Base-by-base conservation (phyloP, 1,140 invertebrate genomes). In the Tetramorium simillimum region DNA sequence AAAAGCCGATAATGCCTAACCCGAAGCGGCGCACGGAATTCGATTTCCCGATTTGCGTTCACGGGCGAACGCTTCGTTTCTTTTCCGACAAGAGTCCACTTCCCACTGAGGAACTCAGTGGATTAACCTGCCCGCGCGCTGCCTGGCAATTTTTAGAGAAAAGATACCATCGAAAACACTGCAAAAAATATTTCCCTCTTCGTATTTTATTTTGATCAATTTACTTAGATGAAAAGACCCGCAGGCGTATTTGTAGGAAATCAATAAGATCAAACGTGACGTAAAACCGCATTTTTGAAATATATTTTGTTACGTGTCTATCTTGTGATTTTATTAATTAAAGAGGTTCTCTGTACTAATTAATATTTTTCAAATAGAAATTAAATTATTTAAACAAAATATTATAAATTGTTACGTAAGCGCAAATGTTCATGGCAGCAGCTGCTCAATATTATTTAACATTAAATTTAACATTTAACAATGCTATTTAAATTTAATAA, bases 1-100 rank as follows among this genome's bases (percentile, higher is more conserved):
- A 90, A 89, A 87, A 85, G 84, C 82, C 81, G 89, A 89, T 89
- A 89, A 90, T 88, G 65, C 88, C 87, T 77, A 76, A 77, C 72
- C 60, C 58, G 58, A 84, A 87, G 63, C 69, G 69, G 63, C 40
- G 40, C 77, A 46, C 58, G 37, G 69, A 53, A 78, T 77, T 82
- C 69, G 69, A 88, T 88, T 82, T 81, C 37, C 65, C 80, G 86
- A 73, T 88, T 85, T 77, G 86, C 78, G 37, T 88, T 88, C 76
- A 88, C 87, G 86, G 86, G 2, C 77, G 77, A 84, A 84, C 70
- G 86, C 62, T 84, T 56, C 53, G 43, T 67, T 84, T 76, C 70
- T 70, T 77, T 72, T 72, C 65, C 65, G 56, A 51, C 67, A 70
- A 86, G 37, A 69, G 58, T 40, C 65, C 65, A 69, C 65, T 69